Percentiles rank a stretch among this genome's conserved stretches.
These are phyloP conservation scores for Sinopyrophorus schimmeli DNA, from an alignment of 2,888 invertebrate genomes.

Conservation along the genomic window DNA sequence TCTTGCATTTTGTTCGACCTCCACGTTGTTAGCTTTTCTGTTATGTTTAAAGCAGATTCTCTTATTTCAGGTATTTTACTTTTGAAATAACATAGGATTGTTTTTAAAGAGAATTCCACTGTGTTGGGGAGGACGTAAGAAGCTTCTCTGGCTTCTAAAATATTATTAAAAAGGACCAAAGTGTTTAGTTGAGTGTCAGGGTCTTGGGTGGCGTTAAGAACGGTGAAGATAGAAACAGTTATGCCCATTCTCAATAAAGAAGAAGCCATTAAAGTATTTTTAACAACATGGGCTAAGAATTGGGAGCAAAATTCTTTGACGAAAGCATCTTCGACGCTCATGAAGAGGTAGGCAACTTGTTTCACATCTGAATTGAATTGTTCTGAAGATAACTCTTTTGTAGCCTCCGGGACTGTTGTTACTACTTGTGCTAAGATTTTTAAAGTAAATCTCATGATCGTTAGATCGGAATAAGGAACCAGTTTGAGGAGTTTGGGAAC, in stretches of 20 bases:
- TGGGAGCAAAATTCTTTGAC: constrained; percentile 16
- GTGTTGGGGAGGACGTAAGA: constrained; percentile 6
- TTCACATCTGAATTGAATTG: not conserved
- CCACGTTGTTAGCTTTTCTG: constrained; percentile 12
- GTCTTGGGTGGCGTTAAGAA: constrained; percentile 13
- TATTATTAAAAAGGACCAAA: constrained; percentile 5
- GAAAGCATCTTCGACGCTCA: constrained; percentile 6
- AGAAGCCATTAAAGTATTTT: not conserved
- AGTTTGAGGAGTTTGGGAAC: constrained; percentile 12
- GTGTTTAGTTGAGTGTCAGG: constrained; percentile 20
- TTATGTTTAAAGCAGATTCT: constrained; percentile 8
- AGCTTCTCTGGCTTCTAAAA: constrained; percentile 21
- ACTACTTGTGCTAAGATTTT: constrained; percentile 21
- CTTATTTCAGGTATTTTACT: constrained; percentile 14
- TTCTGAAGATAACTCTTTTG: constrained; percentile 14
- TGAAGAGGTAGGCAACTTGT: constrained; percentile 13
- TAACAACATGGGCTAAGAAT: constrained; percentile 18
- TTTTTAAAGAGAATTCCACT: constrained; percentile 14
- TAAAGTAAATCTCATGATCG: constrained; percentile 17
- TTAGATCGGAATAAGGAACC: constrained; percentile 4
- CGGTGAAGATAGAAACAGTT: constrained; percentile 9
- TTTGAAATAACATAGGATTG: constrained; percentile 14
- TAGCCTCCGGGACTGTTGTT: constrained; percentile 5
- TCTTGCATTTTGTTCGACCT: constrained; percentile 10
- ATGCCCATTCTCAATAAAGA: constrained; percentile 17